Evolutionary conservation across 2,113 vertebrate species (phyloP).

Genomic region (Indicator indicator): DNA sequence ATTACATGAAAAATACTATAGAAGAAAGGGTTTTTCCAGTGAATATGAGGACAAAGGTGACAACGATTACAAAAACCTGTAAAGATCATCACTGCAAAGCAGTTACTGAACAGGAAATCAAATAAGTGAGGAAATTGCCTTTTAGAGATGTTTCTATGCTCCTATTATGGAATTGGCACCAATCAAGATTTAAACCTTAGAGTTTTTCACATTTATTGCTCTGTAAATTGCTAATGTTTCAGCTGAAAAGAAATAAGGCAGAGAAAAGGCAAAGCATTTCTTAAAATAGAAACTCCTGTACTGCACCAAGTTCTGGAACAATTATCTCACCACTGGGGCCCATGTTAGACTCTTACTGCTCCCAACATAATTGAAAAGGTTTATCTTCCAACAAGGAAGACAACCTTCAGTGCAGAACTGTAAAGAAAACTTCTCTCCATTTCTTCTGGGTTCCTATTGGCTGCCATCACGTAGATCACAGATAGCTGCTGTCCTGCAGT

Average conservation of each 20-base stretch:
- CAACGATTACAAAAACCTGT: not conserved
- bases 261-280: not conserved
- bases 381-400: conserved; percentile 36
- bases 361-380: conserved; percentile 50
- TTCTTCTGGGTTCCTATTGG: not conserved
- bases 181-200: not conserved
- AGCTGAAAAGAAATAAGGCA: not conserved
- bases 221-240: not conserved
- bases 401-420: not conserved
- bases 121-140: not conserved
- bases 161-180: not conserved
- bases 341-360: not conserved
- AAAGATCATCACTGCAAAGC: not conserved
- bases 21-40: not conserved
- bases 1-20: not conserved
- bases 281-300: conserved; percentile 3
- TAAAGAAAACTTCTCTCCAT: not conserved
- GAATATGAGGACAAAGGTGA: not conserved
- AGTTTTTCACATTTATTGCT: not conserved
- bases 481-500: not conserved
- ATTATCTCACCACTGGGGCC: not conserved
- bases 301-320: not conserved
- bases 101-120: not conserved
- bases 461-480: not conserved
- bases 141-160: not conserved